These are phyloP conservation scores for Elysia chlorotica DNA, from an alignment of 1,140 invertebrate genomes.

Conservation along the genomic window DNA sequence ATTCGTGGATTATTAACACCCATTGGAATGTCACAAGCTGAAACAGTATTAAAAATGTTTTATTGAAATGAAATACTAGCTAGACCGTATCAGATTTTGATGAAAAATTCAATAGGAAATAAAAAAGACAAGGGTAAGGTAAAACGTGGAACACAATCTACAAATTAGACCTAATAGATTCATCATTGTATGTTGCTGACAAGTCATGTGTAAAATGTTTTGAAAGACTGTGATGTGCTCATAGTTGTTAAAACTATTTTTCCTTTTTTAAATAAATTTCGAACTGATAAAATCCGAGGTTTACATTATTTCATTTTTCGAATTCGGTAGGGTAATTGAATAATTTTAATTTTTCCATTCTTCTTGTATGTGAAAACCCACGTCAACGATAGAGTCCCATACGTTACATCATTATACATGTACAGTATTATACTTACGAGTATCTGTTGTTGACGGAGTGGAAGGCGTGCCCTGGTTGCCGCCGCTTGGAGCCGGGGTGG, in stretches of 20 bases:
- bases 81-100: neutral
- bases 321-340: neutral
- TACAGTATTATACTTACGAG: neutral
- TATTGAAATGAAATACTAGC: neutral
- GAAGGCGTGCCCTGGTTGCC: neutral
- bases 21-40: slow-evolving; percentile 47
- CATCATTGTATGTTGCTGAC: no score
- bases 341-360: neutral
- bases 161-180: no score
- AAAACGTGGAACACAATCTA: no score
- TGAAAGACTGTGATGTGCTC: no score
- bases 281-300: no score
- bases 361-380: neutral
- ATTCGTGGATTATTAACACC: slow-evolving; percentile 39
- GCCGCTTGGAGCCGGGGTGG: slow-evolving; percentile 11
- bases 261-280: no score
- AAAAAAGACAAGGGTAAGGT: neutral
- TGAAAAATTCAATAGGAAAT: neutral
- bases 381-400: neutral
- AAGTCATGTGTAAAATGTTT: no score
- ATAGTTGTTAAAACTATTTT: no score
- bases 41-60: slow-evolving; percentile 11
- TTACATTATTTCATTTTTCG: no score
- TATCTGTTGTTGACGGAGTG: neutral
- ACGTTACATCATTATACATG: neutral